phyloP scores from a whole-genome alignment of 2,797 vertebrate species.

The Apogon hyalosoma region DNA sequence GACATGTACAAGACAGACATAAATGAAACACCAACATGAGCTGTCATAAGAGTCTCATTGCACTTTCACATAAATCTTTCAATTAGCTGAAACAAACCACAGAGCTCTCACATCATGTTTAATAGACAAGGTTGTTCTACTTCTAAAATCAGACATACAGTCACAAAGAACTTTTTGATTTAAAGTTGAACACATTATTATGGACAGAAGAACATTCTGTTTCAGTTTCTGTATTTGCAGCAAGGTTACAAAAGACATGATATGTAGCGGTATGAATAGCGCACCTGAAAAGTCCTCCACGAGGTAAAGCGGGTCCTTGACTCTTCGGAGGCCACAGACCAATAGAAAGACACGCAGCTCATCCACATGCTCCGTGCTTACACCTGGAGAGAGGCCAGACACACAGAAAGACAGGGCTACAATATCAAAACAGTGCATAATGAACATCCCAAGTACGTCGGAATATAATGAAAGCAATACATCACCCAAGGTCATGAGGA shows the following conservation, averaged over 20 bases:
- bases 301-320: slow-evolving; percentile 95
- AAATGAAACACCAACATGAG: slow-evolving; percentile 13
- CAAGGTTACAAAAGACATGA: neutral
- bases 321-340: slow-evolving; percentile 92
- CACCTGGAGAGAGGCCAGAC: slow-evolving; percentile 80
- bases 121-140: slow-evolving; percentile 29
- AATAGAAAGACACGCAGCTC: slow-evolving; percentile 87
- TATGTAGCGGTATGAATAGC: neutral
- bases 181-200: neutral
- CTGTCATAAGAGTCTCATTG: slow-evolving; percentile 28
- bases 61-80: slow-evolving; percentile 43
- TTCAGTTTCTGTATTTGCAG: neutral
- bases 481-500: slow-evolving; percentile 81
- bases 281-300: slow-evolving; percentile 90
- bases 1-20: neutral
- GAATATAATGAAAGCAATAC: slow-evolving; percentile 82
- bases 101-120: slow-evolving; percentile 34
- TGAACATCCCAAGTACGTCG: slow-evolving; percentile 74
- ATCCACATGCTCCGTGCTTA: slow-evolving; percentile 65
- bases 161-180: slow-evolving; percentile 11
- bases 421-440: slow-evolving; percentile 79
- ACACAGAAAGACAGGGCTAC: slow-evolving; percentile 59
- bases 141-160: slow-evolving; percentile 2
- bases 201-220: slow-evolving; percentile 2
- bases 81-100: slow-evolving; percentile 40